Evolutionary conservation across 1,140 invertebrate species (phyloP).

Genomic region (Lepidurus packardi): DNA sequence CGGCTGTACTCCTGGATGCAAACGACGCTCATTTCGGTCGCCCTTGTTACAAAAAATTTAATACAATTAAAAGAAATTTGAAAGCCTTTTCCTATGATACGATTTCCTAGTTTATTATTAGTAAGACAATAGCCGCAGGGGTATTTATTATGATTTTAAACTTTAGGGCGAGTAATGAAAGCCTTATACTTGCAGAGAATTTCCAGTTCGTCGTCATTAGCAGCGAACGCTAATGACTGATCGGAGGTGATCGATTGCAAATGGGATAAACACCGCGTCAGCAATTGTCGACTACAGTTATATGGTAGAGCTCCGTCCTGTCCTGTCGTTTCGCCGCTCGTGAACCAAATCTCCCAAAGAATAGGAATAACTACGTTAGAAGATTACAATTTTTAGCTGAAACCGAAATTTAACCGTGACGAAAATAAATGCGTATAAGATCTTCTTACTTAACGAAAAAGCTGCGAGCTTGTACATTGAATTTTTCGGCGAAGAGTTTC

Average conservation of each 20-base stretch:
- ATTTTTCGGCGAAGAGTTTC: neutral
- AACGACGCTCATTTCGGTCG: neutral
- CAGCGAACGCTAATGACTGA: constrained; percentile 20
- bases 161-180: neutral
- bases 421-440: no score
- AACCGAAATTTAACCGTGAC: no score
- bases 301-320: neutral
- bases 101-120: no score
- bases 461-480: neutral
- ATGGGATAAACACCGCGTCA: constrained; percentile 27
- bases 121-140: no score
- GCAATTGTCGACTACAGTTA: constrained; percentile 23
- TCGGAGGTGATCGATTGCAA: constrained; percentile 24
- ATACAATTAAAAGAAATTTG: neutral
- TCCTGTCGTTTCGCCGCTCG: no score
- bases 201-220: constrained; percentile 24
- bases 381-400: no score
- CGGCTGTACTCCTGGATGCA: constrained; percentile 26
- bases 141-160: neutral
- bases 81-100: neutral
- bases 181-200: constrained; percentile 23
- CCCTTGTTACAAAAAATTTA: neutral
- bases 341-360: neutral
- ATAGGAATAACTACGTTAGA: neutral
- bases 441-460: neutral